Conservation (phyloP, 2,888 invertebrate species). For the Leucophora obtusa region DNA sequence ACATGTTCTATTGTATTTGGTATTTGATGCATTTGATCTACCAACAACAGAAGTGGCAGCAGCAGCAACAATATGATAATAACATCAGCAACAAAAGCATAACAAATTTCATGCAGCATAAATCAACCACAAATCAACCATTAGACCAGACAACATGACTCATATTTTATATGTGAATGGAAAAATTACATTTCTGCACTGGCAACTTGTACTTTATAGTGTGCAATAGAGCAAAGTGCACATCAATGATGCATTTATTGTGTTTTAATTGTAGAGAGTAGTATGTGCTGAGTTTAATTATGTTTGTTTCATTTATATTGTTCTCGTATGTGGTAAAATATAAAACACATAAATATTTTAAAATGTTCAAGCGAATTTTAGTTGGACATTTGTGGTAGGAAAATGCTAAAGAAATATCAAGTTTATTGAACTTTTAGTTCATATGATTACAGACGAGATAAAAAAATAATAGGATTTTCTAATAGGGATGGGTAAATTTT, state of each 20-base stretch:
- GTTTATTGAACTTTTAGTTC: too few species aligned
- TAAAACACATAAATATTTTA: background rate
- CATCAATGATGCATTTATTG: background rate
- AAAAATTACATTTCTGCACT: background rate
- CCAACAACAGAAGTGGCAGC: too few species aligned
- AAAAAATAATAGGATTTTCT: too few species aligned
- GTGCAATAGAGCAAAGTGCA: background rate
- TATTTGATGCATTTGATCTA: conserved; percentile 29
- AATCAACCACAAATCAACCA: conserved; percentile 50
- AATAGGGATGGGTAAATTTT: too few species aligned
- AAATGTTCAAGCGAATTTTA: background rate
- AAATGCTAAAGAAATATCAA: background rate
- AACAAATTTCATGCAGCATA: conserved; percentile 51
- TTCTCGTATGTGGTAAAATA: background rate
- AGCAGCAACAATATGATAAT: background rate
- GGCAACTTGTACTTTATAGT: background rate
- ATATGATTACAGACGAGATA: too few species aligned
- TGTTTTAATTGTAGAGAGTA: background rate
- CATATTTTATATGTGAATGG: conserved; percentile 1
- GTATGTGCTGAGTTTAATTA: background rate
- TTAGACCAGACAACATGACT: conserved; percentile 53
- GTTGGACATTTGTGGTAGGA: background rate
- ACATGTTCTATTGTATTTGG: conserved; percentile 47
- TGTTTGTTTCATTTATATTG: background rate
- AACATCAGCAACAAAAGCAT: conserved; percentile 25